phyloP scores from a whole-genome alignment of 2,113 vertebrate species.

The Lipophrys pholis region DNA sequence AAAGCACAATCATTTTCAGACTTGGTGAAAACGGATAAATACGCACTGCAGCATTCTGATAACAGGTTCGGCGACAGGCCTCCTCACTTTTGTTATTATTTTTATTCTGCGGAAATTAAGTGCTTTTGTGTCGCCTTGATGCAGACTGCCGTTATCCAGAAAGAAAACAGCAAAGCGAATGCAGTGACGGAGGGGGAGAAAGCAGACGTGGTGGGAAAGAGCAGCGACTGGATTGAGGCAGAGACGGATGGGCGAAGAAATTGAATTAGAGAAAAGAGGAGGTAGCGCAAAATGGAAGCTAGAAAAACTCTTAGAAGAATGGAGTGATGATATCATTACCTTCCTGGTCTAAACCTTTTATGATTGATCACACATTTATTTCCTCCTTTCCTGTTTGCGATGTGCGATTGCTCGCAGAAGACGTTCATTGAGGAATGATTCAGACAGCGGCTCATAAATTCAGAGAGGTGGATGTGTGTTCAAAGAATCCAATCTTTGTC shows the following conservation, averaged over 20 bases:
- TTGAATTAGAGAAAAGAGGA: conserved; percentile 18
- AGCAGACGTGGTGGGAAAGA: neutral
- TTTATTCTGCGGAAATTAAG: neutral
- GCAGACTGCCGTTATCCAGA: neutral
- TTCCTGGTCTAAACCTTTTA: conserved; percentile 23
- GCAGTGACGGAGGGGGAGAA: neutral
- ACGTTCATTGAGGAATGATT: neutral
- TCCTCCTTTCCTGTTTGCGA: conserved; percentile 12
- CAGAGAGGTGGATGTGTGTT: neutral
- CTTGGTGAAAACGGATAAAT: too few species aligned
- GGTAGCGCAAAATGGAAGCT: conserved; percentile 8
- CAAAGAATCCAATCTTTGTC: neutral
- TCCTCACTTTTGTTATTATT: neutral
- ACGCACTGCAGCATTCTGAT: neutral
- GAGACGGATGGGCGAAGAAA: conserved; percentile 31
- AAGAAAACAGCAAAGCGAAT: neutral
- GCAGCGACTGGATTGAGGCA: neutral
- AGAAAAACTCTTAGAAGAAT: conserved; percentile 14
- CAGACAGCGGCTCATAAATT: neutral
- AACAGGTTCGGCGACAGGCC: neutral
- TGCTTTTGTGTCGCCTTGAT: too few species aligned
- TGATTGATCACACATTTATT: conserved; percentile 34
- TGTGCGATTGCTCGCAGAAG: conserved; percentile 4
- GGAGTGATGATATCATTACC: conserved; percentile 40
- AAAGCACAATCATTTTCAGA: too few species aligned